Base-by-base conservation (phyloP, 1,140 invertebrate species). In the Drosophila nikananu region DNA sequence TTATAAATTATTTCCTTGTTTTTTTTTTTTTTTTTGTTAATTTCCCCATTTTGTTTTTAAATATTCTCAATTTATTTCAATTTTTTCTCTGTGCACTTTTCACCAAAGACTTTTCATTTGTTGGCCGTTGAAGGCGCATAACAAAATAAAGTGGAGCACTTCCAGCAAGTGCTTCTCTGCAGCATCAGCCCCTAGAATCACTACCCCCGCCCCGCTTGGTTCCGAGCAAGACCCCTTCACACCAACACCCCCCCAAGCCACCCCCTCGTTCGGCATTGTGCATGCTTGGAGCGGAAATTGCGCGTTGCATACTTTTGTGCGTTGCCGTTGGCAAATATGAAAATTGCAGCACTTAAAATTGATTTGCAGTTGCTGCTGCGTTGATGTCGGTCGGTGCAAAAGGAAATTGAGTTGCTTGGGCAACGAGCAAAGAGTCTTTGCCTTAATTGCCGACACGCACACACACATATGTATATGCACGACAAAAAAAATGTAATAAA, bases 311-410 rank as follows among this genome's bases (percentile, higher is more conserved):
- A 86, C 78, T 81, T 86, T 81, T 86, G 78, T 86, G 82, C 78
- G 74, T 81, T 67, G 76, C 65, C 75, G 83, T 58, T 67, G 65
- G 83, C 79, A 87, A 83, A 89, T 77, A 87, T 83, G 65, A 80
- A 86, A 87, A 82, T 83, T 77, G 83, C 83, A 70, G 83, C 76
- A 68, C 72, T 87, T 83, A 77, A 87, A 87, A 73, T 80, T 83
- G 77, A 83, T 83, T 86, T 77, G 72, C 80, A 71, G 65, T 77
- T 57, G 54, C 54, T 57, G 77, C 66, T 63, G 79, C 68, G 61
- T 44, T 58, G 54, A 25, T 57, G 54, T 39, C 21, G 54, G 60
- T 42, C 62, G 48, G 49, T 46, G 62, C 52, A 72, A 63, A 68
- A 84, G 77, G 81, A 87, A 89, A 87, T 87, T 87, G 81, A 84